These are phyloP conservation scores for Xyliphius kryptos DNA, from an alignment of 2,113 vertebrate species.

Conservation along the genomic window DNA sequence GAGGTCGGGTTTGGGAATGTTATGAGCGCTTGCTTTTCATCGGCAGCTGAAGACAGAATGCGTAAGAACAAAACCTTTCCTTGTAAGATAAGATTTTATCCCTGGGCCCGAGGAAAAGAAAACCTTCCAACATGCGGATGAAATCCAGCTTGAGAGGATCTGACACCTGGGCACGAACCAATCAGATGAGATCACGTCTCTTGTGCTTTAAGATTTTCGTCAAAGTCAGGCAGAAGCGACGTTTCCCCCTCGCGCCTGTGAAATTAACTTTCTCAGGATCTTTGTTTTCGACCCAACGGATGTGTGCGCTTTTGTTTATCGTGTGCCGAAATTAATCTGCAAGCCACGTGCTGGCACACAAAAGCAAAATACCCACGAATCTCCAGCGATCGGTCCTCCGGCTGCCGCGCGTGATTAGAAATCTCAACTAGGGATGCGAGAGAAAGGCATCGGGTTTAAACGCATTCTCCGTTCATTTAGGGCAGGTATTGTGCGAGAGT, in stretches of 20 bases:
- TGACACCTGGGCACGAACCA: conserved; percentile 3
- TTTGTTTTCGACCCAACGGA: conserved; percentile 44
- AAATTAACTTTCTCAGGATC: conserved; percentile 67
- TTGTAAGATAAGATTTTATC: neutral
- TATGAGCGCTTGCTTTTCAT: neutral
- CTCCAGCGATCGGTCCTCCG: conserved; percentile 44
- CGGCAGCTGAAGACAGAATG: neutral
- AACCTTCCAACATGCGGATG: neutral
- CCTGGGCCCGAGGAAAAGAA: neutral
- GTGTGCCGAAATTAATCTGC: conserved; percentile 55
- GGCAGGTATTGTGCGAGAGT: conserved; percentile 44
- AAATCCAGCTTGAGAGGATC: conserved; percentile 7
- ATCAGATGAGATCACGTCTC: conserved; percentile 14
- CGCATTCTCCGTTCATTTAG: conserved; percentile 40
- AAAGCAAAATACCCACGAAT: conserved; percentile 58
- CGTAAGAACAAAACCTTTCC: conserved; percentile 9
- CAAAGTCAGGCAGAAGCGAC: conserved; percentile 15
- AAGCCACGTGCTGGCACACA: conserved; percentile 63
- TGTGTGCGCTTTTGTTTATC: conserved; percentile 49
- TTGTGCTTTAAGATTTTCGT: conserved; percentile 5
- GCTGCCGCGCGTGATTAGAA: conserved; percentile 31
- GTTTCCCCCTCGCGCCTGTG: conserved; percentile 48
- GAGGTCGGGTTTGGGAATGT: too few relatives aligned
- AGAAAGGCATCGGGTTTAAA: conserved; percentile 29
- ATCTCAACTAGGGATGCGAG: conserved; percentile 21